Evolutionary conservation across 2,797 vertebrate species (phyloP), one percentile per base, ranked within the genome.

Genomic region (Mycteria americana): DNA sequence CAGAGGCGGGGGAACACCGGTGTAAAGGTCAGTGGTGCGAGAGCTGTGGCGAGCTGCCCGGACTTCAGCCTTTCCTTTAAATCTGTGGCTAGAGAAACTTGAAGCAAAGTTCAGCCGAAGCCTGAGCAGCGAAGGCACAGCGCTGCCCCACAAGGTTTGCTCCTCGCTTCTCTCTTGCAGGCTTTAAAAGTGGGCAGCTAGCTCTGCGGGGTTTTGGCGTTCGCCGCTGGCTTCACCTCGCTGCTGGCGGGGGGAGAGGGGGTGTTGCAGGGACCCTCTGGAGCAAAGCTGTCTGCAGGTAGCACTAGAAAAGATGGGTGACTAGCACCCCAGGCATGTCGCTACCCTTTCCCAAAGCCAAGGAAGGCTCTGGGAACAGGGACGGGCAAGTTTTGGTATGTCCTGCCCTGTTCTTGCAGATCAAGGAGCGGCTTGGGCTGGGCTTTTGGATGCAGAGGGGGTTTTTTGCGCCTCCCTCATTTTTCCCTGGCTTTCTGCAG

Each of bases 1-100:
- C 35, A 28, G 90, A 62, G 57, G 57, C 0, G 0, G 33, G 10
- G 22, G 24, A 85, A 19, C 1, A 10, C 1, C 12, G 53, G 91
- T 64, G 53, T 92, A 97, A 97, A 97, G 96, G 95, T 96, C 87
- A 1, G 57, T 7, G 13, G 72, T 31, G 60, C 54, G 85, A 82
- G 24, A 93, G 78, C 48, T 0, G 7, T 2, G 18, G 43, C 0
- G 0, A 88, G 79, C 62, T 56, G 22, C 63, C 72, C 1, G 87
- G 91, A 93, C 85, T 95, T 95, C 94, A 94, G 78, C 75, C 75
- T 77, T 62, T 35, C 48, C 41, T 82, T 70, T 87, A 64, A 68
- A 57, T 21, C 59, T 37, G 10, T 6, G 0, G 31, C 5, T 2
- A 10, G 45, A 91, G 56, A 54, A 92, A 23, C 63, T 10, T 3